phyloP scores from a whole-genome alignment of 2,888 invertebrate genomes.

The Tachina lurida region DNA sequence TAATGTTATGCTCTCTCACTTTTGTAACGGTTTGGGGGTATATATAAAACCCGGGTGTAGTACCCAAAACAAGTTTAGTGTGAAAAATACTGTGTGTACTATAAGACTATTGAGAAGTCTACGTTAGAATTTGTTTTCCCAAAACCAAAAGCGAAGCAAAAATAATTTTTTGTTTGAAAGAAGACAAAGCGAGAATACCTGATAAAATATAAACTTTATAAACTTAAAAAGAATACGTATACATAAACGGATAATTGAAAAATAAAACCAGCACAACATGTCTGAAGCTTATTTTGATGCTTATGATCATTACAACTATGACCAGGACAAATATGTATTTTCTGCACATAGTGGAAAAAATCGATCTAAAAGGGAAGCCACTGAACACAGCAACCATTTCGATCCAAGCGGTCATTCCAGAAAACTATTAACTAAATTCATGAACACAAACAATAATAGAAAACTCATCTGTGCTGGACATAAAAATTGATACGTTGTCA shows the following conservation, averaged over 20 bases:
- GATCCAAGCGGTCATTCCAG: constrained; percentile 97
- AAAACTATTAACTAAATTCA: constrained; percentile 93
- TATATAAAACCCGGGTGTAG: constrained; percentile 65
- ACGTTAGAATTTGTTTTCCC: constrained; percentile 22
- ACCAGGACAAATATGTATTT: constrained; percentile 94
- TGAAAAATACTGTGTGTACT: constrained; percentile 55
- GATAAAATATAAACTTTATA: constrained; percentile 7
- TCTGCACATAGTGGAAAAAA: constrained; percentile 95
- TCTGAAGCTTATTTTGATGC: constrained; percentile 93
- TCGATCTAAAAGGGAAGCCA: constrained; percentile 93
- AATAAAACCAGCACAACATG: constrained; percentile 84
- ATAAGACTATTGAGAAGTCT: constrained; percentile 34
- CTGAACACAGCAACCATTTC: constrained; percentile 94
- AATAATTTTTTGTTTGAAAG: constrained; percentile 23
- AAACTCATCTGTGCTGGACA: constrained; percentile 82
- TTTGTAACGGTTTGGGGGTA: constrained; percentile 35
- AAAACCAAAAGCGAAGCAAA: constrained; percentile 8
- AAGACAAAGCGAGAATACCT: constrained; percentile 14
- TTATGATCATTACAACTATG: constrained; percentile 97
- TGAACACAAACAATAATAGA: constrained; percentile 92
- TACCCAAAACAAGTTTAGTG: constrained; percentile 61
- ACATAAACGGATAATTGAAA: constrained; percentile 27
- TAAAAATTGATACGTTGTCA: constrained; percentile 74
- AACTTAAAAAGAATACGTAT: neutral
- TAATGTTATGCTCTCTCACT: constrained; percentile 17